Conservation (phyloP, 2,797 vertebrate genomes). For the Peromyscus attwateri region DNA sequence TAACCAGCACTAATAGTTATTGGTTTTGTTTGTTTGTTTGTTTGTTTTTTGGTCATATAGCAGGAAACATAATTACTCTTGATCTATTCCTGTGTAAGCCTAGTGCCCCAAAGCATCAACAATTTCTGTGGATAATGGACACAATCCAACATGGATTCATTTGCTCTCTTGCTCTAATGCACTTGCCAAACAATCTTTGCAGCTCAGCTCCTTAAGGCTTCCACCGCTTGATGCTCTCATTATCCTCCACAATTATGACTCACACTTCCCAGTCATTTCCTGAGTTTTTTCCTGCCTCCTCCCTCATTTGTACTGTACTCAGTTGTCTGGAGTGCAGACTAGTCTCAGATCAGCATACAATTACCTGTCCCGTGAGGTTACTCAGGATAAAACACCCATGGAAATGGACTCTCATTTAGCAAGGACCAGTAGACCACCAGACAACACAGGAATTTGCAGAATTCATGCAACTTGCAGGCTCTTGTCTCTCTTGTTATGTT, state of each 20-base stretch:
- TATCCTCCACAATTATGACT: neutral
- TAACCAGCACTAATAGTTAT: neutral
- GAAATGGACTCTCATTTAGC: neutral
- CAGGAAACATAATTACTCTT: constrained; percentile 24
- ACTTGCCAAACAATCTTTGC: neutral
- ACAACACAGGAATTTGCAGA: neutral
- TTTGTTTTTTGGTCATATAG: constrained; percentile 27
- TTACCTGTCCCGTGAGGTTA: neutral
- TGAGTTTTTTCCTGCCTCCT: neutral
- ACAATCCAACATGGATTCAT: neutral
- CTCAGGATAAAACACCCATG: neutral
- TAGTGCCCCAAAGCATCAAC: neutral
- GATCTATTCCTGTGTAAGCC: neutral
- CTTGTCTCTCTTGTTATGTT: neutral
- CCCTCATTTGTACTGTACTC: neutral
- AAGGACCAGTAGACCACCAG: neutral
- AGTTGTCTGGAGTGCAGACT: neutral
- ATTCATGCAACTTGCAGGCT: neutral
- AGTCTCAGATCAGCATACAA: neutral
- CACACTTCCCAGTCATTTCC: neutral
- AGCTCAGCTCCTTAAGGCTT: neutral
- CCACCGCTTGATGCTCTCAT: neutral
- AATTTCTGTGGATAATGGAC: neutral
- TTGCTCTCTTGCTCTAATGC: neutral
- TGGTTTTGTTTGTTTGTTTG: neutral